Conservation (phyloP, 2,113 vertebrate species). For the Xenopus laevis region DNA sequence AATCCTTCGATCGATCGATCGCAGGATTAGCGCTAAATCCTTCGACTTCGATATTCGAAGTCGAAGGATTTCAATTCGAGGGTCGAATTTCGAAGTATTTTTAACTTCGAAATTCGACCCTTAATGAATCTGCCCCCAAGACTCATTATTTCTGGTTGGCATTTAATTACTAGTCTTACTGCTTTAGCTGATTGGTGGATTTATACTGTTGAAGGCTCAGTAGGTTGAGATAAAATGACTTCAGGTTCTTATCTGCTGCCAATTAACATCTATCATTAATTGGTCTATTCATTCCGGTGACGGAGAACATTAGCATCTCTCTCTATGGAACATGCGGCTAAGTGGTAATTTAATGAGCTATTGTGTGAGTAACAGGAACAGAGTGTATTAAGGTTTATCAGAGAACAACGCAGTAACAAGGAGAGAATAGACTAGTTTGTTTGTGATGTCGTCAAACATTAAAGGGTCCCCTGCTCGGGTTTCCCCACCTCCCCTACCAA, state of each 20-base stretch:
- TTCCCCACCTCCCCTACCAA: too few relatives aligned
- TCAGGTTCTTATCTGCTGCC: conserved; percentile 52
- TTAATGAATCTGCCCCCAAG: too few relatives aligned
- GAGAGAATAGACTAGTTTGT: too few relatives aligned
- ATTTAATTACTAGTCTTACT: conserved; percentile 55
- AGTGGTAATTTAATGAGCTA: conserved; percentile 56
- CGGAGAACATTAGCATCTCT: conserved; percentile 49
- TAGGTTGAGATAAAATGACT: conserved; percentile 51
- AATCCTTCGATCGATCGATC: too few relatives aligned
- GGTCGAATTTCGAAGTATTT: too few relatives aligned
- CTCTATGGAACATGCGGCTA: conserved; percentile 45
- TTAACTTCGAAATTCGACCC: too few relatives aligned
- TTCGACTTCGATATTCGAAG: too few relatives aligned
- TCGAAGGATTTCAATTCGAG: too few relatives aligned
- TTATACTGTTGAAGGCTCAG: conserved; percentile 51
- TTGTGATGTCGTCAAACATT: too few relatives aligned
- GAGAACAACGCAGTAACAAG: not conserved
- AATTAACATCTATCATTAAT: conserved; percentile 58
- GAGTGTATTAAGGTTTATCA: too few relatives aligned
- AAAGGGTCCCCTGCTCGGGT: too few relatives aligned
- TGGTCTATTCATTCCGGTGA: conserved; percentile 51
- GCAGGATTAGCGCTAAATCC: too few relatives aligned
- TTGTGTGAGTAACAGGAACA: conserved; percentile 48
- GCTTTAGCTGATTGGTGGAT: conserved; percentile 42
- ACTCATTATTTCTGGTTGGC: conserved; percentile 33